Percentiles rank a stretch among this genome's conserved stretches.
These are phyloP conservation scores for Leptinotarsa defecta DNA, from an alignment of 1,140 invertebrate species.

Conservation along the genomic window DNA sequence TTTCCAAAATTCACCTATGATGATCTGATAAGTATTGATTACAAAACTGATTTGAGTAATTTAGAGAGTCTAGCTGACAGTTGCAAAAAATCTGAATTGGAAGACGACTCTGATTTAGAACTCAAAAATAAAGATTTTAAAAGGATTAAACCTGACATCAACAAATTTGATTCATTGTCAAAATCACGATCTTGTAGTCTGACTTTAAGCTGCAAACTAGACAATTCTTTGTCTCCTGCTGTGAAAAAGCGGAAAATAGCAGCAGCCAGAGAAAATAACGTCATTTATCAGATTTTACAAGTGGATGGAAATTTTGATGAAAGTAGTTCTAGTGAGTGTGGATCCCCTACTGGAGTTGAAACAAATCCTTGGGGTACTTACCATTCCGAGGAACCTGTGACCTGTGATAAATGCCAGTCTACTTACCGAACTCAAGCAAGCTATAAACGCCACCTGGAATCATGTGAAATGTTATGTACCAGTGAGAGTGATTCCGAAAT, in stretches of 20 bases:
- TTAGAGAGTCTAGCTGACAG: conserved; percentile 40
- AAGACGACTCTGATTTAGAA: conserved; percentile 40
- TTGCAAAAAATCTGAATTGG: conserved; percentile 52
- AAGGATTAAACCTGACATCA: conserved; percentile 66
- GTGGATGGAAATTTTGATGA: conserved; percentile 76
- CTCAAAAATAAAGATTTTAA: conserved; percentile 60
- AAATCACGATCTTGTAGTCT: conserved; percentile 66
- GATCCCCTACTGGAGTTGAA: conserved; percentile 43
- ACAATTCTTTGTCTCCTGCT: conserved; percentile 63
- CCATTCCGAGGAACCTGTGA: conserved; percentile 73
- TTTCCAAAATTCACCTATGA: conserved; percentile 66
- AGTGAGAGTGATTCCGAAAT: conserved; percentile 75
- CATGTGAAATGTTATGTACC: conserved; percentile 76
- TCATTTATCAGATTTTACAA: conserved; percentile 61
- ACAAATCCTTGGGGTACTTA: conserved; percentile 48
- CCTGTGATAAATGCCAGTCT: conserved; percentile 84
- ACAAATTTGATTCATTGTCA: conserved; percentile 55
- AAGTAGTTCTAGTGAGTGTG: conserved; percentile 60
- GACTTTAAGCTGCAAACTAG: conserved; percentile 70
- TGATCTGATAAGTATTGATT: conserved; percentile 48
- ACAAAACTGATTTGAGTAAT: conserved; percentile 42
- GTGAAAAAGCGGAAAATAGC: conserved; percentile 71
- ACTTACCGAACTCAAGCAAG: conserved; percentile 87
- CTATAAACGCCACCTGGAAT: conserved; percentile 79
- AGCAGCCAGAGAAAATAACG: conserved; percentile 52